Evolutionary conservation across 1,140 invertebrate species (phyloP).

Genomic region (Matsumurasca onukii): DNA sequence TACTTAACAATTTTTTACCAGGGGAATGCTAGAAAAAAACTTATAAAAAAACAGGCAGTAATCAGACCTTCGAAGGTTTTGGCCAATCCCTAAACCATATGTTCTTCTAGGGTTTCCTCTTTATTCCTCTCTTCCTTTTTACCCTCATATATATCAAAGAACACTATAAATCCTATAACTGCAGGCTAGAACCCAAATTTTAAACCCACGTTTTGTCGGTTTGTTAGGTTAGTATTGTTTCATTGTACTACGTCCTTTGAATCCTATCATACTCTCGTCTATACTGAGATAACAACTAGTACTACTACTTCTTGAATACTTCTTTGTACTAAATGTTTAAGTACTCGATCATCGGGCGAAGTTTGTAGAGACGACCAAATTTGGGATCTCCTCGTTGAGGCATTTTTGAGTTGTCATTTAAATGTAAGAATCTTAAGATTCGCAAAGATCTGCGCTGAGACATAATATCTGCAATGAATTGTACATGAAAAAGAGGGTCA

Average conservation of each 20-base stretch:
- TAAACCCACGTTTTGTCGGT: slow-evolving; percentile 43
- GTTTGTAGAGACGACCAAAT: slow-evolving; percentile 37
- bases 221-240: slow-evolving; percentile 41
- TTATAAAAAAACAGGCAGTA: background rate
- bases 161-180: slow-evolving; percentile 40
- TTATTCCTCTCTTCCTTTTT: slow-evolving; percentile 19
- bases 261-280: slow-evolving; percentile 44
- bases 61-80: background rate
- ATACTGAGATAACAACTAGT: slow-evolving; percentile 26
- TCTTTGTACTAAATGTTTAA: slow-evolving; percentile 23
- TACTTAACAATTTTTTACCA: background rate
- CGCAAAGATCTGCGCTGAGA: background rate
- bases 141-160: slow-evolving; percentile 43
- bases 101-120: background rate
- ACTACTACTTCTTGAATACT: background rate
- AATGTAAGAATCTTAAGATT: slow-evolving; percentile 5
- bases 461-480: background rate
- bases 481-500: background rate
- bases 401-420: slow-evolving; percentile 23
- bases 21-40: background rate
- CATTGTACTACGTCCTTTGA: slow-evolving; percentile 41
- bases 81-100: background rate
- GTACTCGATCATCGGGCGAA: slow-evolving; percentile 32
- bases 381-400: slow-evolving; percentile 28
- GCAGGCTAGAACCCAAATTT: slow-evolving; percentile 40